phyloP scores from a whole-genome alignment of 2,113 vertebrate genomes.

The Cavia porcellus region DNA sequence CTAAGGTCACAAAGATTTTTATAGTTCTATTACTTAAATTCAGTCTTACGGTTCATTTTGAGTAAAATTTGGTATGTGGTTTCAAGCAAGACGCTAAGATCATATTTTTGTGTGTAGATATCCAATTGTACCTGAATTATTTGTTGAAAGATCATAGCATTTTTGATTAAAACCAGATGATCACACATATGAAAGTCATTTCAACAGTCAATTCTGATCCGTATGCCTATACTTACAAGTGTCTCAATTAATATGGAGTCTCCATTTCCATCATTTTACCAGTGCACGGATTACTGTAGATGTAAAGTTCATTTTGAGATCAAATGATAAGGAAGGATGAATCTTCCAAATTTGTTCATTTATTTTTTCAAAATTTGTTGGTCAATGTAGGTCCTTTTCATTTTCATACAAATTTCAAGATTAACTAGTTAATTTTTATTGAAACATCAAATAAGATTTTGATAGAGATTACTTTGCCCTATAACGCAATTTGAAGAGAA shows the following conservation, averaged over 20 bases:
- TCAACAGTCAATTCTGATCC: neutral
- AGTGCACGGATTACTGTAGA: neutral
- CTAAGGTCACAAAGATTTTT: neutral
- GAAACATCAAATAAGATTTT: conserved; percentile 20
- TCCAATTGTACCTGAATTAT: neutral
- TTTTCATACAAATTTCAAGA: neutral
- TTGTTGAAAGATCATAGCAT: neutral
- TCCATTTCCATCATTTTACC: neutral
- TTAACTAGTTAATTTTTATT: conserved; percentile 12
- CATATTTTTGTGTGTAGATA: neutral
- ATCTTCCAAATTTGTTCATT: neutral
- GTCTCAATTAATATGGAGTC: neutral
- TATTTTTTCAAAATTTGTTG: neutral
- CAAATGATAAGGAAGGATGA: neutral
- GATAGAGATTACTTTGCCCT: neutral
- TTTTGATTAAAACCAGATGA: neutral
- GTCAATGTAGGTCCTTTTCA: neutral
- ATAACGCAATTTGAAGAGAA: neutral
- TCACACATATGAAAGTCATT: neutral
- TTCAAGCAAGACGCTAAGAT: neutral
- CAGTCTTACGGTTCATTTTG: conserved; percentile 3
- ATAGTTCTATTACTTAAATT: conserved; percentile 34
- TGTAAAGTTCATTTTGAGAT: conserved; percentile 25
- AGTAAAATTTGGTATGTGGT: conserved; percentile 4
- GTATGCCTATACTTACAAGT: neutral